These are phyloP conservation scores for Hydrolagus colliei DNA, from an alignment of 2,797 vertebrate genomes.

Conservation along the genomic window DNA sequence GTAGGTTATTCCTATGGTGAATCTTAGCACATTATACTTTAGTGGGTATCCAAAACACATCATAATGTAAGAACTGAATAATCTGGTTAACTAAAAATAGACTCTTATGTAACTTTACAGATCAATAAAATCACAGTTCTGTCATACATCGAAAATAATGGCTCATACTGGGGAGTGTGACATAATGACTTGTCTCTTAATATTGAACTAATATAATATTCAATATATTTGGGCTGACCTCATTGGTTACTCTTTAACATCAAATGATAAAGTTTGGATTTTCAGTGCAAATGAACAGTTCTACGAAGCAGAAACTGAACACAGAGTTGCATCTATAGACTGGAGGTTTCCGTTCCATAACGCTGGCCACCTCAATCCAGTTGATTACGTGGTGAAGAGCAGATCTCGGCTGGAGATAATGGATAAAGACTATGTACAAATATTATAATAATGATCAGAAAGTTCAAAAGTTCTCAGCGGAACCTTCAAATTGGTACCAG, in stretches of 20 bases:
- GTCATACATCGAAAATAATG: not conserved
- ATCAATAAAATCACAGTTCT: constrained; percentile 7
- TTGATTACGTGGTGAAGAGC: constrained; percentile 46
- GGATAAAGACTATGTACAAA: constrained; percentile 62
- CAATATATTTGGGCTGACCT: not conserved
- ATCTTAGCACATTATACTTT: not conserved
- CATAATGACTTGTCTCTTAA: not conserved
- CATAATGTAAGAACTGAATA: not conserved
- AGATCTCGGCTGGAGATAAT: constrained; percentile 46
- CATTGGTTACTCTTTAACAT: constrained; percentile 8
- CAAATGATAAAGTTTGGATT: constrained; percentile 26
- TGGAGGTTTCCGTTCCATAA: constrained; percentile 1
- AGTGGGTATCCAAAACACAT: constrained; percentile 6
- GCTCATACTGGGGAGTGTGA: not conserved
- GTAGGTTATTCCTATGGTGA: not conserved
- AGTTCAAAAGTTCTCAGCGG: constrained; percentile 60
- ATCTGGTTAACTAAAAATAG: not conserved
- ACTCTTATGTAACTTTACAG: not conserved
- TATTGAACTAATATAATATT: constrained; percentile 18
- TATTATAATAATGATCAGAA: constrained; percentile 37
- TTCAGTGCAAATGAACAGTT: constrained; percentile 31
- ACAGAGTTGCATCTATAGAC: not conserved
- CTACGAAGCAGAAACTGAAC: constrained; percentile 2
- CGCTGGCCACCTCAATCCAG: constrained; percentile 44
- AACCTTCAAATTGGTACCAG: constrained; percentile 67